A percentile compares a stretch with the other conserved stretches of the same genome.
Evolutionary conservation across 2,113 vertebrate species (phyloP).

Genomic region (Barbus barbus): DNA sequence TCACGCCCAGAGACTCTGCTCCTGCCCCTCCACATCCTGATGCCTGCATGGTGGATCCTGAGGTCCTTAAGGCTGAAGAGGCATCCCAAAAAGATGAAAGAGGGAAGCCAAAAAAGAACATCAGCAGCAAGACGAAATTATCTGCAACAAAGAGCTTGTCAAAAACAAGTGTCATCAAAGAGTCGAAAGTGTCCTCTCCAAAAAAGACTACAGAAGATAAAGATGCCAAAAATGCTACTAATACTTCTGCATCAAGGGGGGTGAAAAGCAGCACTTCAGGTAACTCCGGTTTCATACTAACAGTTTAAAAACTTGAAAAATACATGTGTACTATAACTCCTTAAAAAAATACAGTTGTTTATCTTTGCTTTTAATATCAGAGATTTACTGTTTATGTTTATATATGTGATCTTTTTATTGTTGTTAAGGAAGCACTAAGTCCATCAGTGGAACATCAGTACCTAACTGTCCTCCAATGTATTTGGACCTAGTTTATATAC

Average conservation of each 20-base stretch:
- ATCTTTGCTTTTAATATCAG: not conserved
- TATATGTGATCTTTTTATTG: conserved; percentile 47
- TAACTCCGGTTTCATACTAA: conserved; percentile 59
- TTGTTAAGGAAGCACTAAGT: conserved; percentile 83
- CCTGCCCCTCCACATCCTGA: conserved; percentile 89
- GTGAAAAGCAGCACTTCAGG: conserved; percentile 85
- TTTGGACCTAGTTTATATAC: conserved; percentile 96
- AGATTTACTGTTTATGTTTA: not conserved
- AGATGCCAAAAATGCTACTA: conserved; percentile 95
- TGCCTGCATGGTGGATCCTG: conserved; percentile 95
- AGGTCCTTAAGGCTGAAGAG: conserved; percentile 85
- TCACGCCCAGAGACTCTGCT: conserved; percentile 83
- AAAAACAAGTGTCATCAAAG: conserved; percentile 81
- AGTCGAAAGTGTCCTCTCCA: conserved; percentile 85
- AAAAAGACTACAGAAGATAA: conserved; percentile 91
- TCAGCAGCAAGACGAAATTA: conserved; percentile 82
- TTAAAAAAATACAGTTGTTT: not conserved
- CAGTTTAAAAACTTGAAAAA: not conserved
- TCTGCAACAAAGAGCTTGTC: conserved; percentile 84
- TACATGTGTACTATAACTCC: not conserved
- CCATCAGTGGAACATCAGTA: conserved; percentile 72
- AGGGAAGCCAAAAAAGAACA: conserved; percentile 89
- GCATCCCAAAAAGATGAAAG: conserved; percentile 87
- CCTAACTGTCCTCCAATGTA: conserved; percentile 91
- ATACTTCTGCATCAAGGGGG: conserved; percentile 86